Evolutionary conservation across 2,888 invertebrate species (phyloP).

Genomic region (Mactromeris polynyma): DNA sequence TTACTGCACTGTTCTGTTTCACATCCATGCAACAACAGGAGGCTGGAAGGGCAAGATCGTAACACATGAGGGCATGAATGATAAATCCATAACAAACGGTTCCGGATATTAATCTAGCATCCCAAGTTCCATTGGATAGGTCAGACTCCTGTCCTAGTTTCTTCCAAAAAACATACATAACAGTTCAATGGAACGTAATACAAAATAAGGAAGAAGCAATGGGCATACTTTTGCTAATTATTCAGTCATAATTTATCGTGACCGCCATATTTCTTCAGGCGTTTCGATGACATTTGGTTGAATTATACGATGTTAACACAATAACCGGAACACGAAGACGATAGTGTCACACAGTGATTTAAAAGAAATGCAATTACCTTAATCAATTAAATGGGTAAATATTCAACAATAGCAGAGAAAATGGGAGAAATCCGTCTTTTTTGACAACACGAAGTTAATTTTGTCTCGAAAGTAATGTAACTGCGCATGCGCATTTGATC

Average conservation of each 20-base stretch:
- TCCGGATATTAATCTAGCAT: background rate
- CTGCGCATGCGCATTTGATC: conserved; percentile 58
- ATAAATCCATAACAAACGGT: background rate
- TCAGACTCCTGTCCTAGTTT: too few species aligned
- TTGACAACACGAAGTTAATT: conserved; percentile 55
- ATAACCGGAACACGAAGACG: background rate
- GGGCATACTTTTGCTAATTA: conserved; percentile 71
- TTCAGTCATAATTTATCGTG: conserved; percentile 68
- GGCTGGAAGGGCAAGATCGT: too few species aligned
- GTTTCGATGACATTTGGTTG: conserved; percentile 59
- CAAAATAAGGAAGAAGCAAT: background rate
- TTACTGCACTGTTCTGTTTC: too few species aligned
- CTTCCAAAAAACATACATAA: too few species aligned
- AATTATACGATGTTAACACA: background rate
- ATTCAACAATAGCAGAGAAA: conserved; percentile 55
- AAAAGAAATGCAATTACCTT: conserved; percentile 18
- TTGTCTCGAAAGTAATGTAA: conserved; percentile 59
- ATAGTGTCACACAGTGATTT: background rate
- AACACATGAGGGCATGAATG: background rate
- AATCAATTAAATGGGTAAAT: background rate
- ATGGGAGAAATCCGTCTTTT: conserved; percentile 60
- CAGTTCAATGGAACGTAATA: background rate
- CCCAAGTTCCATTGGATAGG: too few species aligned
- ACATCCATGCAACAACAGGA: too few species aligned
- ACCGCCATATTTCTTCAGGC: conserved; percentile 77